These are phyloP conservation scores for Alauda arvensis DNA, from an alignment of 2,797 vertebrate species.

Conservation along the genomic window DNA sequence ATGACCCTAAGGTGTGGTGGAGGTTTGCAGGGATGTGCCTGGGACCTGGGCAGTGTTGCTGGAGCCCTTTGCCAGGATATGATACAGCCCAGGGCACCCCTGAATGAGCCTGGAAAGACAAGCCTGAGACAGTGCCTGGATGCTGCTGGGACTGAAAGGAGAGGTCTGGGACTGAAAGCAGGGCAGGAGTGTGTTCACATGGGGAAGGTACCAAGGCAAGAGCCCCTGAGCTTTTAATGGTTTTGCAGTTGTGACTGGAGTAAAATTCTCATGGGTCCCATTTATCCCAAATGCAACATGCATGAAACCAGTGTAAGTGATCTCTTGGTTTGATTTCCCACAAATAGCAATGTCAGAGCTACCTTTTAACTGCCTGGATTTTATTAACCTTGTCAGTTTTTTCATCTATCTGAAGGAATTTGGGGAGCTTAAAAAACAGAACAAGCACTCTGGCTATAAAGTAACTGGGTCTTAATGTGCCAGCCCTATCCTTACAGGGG, in stretches of 20 bases:
- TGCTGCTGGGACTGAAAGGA: neutral
- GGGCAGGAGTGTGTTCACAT: neutral
- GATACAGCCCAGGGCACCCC: neutral
- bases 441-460: neutral
- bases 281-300: neutral
- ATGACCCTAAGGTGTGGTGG: neutral
- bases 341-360: neutral
- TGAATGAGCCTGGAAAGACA: rapidly evolving
- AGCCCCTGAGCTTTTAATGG: neutral
- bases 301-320: neutral
- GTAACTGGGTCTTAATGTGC: neutral
- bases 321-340: neutral
- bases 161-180: rapidly evolving
- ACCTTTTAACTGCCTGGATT: neutral
- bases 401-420: neutral
- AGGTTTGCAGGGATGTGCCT: neutral
- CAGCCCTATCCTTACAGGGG: neutral
- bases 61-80: neutral
- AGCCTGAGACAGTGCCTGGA: neutral
- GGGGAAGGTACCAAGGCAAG: neutral
- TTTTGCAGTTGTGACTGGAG: neutral
- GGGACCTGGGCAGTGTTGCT: neutral
- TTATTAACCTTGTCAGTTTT: conserved; percentile 15
- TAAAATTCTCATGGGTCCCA: neutral
- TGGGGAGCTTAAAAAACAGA: neutral